Evolutionary conservation across 1,140 invertebrate species (phyloP), one percentile per base, ranked within the genome.

Genomic region (Neomicropteryx cornuta): DNA sequence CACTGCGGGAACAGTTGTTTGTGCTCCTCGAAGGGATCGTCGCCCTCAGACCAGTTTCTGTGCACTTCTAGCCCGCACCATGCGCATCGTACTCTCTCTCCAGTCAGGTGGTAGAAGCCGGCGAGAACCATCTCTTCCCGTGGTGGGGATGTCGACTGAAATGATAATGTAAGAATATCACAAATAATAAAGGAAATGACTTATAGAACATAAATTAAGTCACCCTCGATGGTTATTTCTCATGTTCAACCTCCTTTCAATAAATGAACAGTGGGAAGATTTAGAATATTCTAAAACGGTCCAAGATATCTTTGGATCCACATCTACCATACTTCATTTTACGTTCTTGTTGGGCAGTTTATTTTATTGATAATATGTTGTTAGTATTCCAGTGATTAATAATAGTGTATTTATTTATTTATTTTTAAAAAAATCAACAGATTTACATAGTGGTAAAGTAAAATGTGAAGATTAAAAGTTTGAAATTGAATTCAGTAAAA

Each of bases 61-160:
- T 81, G 68, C 28, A 87, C 62, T 41, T 79, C 84, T 36, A 77
- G 83, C 47, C 72, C 71, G 60, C 86, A 91, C 71, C 78, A 92
- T 10, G 78, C 83, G 63, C 90, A 95, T 46, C 85, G 75, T 0
- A 92, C 84, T 55, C 83, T 66, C 30, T 75, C 74, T 16, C 52
- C 58, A 5, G 60, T 57, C 11, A 81, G 60, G 52, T 83, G 89
- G 52, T 81, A 87, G 60, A 91, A 93, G 4, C 89, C 90, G 44
- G 87, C 83, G 55, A 71, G 71, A 0, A 86, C 88, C 40, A 94
- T 60, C 11, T 75, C 70, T 53, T 78, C 65, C 1, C 83, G 77
- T 1, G 72, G 70, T 8, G 80, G 71, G 30, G 76, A 68, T 32
- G 55, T 40, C 42, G 62, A 60, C 63, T 68, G 33, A 32, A 58